Percentiles rank a stretch among this genome's conserved stretches.
phyloP scores from a whole-genome alignment of 2,888 invertebrate species.

The Hemicrepidius hirtus region DNA sequence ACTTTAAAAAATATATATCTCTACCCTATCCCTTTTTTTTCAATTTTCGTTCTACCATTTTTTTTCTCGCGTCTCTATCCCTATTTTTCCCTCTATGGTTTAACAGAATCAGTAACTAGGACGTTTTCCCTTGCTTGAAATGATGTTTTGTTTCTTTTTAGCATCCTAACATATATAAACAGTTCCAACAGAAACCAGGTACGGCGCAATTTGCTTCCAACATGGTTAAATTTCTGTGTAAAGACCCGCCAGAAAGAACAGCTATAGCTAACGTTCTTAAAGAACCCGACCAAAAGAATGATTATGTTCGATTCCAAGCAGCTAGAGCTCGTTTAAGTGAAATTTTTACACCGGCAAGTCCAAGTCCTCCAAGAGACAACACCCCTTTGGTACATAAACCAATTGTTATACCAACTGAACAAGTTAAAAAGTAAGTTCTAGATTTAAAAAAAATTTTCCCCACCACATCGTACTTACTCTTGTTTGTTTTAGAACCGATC shows the following conservation, averaged over 20 bases:
- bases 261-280: not conserved
- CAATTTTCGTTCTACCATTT: too few species aligned
- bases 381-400: slow-evolving; percentile 63
- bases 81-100: too few species aligned
- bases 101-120: too few species aligned
- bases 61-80: too few species aligned
- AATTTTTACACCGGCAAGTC: slow-evolving; percentile 69
- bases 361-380: slow-evolving; percentile 70
- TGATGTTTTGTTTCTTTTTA: slow-evolving; percentile 32
- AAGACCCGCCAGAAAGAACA: slow-evolving; percentile 28
- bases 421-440: slow-evolving; percentile 57
- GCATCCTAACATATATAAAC: slow-evolving; percentile 36
- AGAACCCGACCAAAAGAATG: not conserved
- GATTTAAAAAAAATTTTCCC: not conserved
- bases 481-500: not conserved
- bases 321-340: slow-evolving; percentile 53
- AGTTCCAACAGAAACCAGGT: slow-evolving; percentile 22
- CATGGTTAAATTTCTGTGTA: slow-evolving; percentile 35
- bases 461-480: not conserved
- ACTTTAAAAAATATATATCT: too few species aligned
- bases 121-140: not conserved
- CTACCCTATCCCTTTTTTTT: too few species aligned
- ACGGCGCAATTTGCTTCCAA: not conserved
- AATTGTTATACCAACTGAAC: slow-evolving; percentile 71
- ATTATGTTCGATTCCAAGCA: slow-evolving; percentile 23